A percentile compares a stretch with the other conserved stretches of the same genome.
Conservation (phyloP, 2,888 invertebrate species). For the Eupithecia inturbata region DNA sequence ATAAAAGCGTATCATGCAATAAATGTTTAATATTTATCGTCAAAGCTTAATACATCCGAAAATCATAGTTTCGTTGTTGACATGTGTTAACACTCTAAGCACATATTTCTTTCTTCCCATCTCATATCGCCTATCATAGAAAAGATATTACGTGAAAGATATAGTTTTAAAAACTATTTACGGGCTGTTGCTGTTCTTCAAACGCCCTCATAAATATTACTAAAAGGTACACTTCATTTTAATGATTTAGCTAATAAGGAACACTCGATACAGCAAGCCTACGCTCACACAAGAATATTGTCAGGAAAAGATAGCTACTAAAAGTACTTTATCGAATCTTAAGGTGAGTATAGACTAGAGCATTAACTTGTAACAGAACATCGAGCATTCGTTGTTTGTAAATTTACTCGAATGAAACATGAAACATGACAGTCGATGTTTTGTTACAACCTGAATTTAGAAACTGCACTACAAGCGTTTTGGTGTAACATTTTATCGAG, state of each 20-base stretch:
- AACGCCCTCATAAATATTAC: neutral
- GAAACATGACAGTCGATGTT: no score
- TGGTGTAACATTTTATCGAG: no score
- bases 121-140: neutral
- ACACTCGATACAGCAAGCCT: constrained; percentile 13
- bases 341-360: no score
- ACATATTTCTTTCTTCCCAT: neutral
- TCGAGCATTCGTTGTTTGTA: no score
- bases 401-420: no score
- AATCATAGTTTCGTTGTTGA: neutral
- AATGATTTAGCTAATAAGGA: constrained; percentile 1
- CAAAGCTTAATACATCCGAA: neutral
- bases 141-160: neutral
- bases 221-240: constrained; percentile 1
- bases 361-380: no score
- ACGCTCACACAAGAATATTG: constrained; percentile 7
- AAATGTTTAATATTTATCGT: neutral
- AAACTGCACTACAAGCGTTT: no score
- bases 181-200: neutral
- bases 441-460: no score
- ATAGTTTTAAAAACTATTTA: constrained; percentile 9
- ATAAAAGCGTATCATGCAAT: neutral
- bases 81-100: neutral
- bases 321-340: neutral
- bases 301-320: neutral